A percentile compares a stretch with the other conserved stretches of the same genome.
Evolutionary conservation across 2,888 invertebrate genomes (phyloP).

Genomic region (Piscicola geometra): DNA sequence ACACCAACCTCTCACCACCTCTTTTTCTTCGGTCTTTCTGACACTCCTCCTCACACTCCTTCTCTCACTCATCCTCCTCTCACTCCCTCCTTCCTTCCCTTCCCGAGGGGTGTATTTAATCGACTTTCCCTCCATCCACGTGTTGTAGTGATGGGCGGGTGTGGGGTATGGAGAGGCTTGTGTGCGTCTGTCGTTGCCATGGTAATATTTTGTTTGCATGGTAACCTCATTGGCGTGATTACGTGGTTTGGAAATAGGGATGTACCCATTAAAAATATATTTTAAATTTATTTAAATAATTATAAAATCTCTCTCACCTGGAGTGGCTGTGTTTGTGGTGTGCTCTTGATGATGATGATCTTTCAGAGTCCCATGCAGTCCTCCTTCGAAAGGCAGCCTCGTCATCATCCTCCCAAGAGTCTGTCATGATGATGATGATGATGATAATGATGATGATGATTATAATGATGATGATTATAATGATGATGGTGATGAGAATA

Average conservation of each 20-base stretch:
- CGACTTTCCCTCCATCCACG: constrained; percentile 67
- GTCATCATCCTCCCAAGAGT: neutral
- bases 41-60: neutral
- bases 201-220: no score
- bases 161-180: constrained; percentile 72
- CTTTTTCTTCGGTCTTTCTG: neutral
- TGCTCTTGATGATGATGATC: neutral
- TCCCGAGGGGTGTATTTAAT: constrained; percentile 50
- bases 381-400: neutral
- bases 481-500: no score
- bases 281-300: no score
- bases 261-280: no score
- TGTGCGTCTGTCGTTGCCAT: neutral
- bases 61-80: neutral
- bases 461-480: no score
- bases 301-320: no score
- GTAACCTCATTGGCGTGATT: no score
- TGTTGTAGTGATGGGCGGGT: constrained; percentile 78
- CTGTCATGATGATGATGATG: neutral
- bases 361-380: neutral
- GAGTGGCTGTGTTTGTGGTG: neutral
- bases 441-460: no score
- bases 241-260: no score
- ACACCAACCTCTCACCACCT: neutral
- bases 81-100: constrained; percentile 38